Evolutionary conservation across 2,888 invertebrate genomes (phyloP).

Genomic region (Ecliptopera silaceata): DNA sequence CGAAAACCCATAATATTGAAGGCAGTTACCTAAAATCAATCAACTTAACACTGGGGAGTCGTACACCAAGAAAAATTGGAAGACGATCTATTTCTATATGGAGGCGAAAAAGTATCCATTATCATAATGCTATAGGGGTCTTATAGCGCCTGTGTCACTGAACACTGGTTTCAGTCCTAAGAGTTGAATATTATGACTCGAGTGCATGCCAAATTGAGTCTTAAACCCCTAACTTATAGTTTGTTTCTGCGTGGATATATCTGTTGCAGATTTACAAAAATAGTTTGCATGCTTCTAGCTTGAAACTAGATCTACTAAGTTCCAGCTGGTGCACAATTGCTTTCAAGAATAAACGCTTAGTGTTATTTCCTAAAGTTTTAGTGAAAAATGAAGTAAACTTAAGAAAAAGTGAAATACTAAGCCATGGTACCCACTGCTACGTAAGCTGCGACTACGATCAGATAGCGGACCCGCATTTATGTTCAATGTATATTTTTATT

Average conservation of each 20-base stretch:
- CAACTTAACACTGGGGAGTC: slow-evolving; percentile 18
- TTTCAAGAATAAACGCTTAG: too few relatives aligned
- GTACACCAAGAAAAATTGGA: slow-evolving; percentile 42
- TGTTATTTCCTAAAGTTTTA: too few relatives aligned
- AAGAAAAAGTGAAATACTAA: not conserved
- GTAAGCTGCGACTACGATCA: slow-evolving; percentile 45
- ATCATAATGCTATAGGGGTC: slow-evolving; percentile 57
- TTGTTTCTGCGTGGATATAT: not conserved
- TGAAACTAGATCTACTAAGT: too few relatives aligned
- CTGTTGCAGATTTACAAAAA: too few relatives aligned
- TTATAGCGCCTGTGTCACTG: slow-evolving; percentile 22
- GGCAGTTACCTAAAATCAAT: slow-evolving; percentile 36
- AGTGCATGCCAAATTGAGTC: not conserved
- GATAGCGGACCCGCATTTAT: slow-evolving; percentile 33
- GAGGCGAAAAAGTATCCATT: slow-evolving; percentile 54
- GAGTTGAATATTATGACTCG: not conserved
- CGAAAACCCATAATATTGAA: slow-evolving; percentile 27
- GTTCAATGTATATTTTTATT: slow-evolving; percentile 36
- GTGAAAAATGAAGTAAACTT: not conserved
- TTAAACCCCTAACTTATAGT: not conserved
- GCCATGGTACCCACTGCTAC: not conserved
- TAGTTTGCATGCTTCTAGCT: too few relatives aligned
- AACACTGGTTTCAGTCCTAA: not conserved
- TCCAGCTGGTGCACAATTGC: too few relatives aligned
- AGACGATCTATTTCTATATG: slow-evolving; percentile 58